Evolutionary conservation across 2,888 invertebrate species (phyloP), one percentile per base, ranked within the genome.

Genomic region (Chydorus sphaericus): DNA sequence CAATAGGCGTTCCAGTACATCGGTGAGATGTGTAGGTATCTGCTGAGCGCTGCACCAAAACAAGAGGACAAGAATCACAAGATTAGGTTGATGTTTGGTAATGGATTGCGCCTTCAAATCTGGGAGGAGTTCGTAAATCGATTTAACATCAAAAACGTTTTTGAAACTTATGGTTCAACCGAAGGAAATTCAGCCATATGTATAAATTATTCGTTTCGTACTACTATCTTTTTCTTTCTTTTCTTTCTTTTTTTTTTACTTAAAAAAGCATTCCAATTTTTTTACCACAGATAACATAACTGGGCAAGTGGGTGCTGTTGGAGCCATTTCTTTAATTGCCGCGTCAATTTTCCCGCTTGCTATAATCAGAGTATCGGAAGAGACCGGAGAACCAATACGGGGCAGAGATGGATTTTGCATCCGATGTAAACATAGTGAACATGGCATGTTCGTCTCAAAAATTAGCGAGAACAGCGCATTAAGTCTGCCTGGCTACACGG

Each of bases 171-270:
- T 67, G 96, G 96, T 1, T 92, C 94, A 4, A 97, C 96, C 0
- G 96, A 97, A 73, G 96, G 96, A 62, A 98, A 97, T 68, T 93
- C 96, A 31, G 97, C 93, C 67, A 90, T 97, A 58, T 81, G 85
- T 84, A 71, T 71, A 67, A 33, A 33, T 33, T 33, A n/a, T n/a
- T n/a, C n/a, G n/a, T n/a, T n/a, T n/a, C n/a, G n/a, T n/a, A n/a
- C n/a, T n/a, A n/a, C n/a, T n/a, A n/a, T n/a, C n/a, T n/a, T n/a
- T n/a, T n/a, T n/a, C n/a, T n/a, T n/a, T n/a, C n/a, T n/a, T 11
- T 10, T 33, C n/a, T 11, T 33, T 33, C n/a, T 33, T 11, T 11
- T 33, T 16, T 16, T 23, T 52, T 18, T 52, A 14, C 14, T 23
- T 51, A 14, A n/a, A n/a, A 3, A 14, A n/a, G 2, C 14, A 48